Evolutionary conservation across 2,113 vertebrate species (phyloP).

Genomic region (Todiramphus chloris): DNA sequence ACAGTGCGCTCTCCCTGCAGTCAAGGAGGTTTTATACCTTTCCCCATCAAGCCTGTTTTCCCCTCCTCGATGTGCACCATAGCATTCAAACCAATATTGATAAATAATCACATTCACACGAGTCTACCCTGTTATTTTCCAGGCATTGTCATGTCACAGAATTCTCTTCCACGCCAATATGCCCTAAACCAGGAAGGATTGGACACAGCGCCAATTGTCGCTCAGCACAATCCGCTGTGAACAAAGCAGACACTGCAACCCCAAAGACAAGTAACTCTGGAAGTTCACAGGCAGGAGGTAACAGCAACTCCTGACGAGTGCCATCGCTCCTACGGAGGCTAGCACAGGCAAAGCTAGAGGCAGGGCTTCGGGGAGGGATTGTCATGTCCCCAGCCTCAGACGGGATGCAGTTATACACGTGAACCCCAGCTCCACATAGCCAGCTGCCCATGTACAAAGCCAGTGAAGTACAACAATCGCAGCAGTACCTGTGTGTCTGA

Average conservation of each 20-base stretch:
- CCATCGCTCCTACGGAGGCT: not conserved
- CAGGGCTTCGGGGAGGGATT: not conserved
- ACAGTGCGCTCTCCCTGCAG: not conserved
- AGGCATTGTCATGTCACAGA: not conserved
- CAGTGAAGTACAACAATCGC: rapidly evolving
- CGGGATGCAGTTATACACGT: not conserved
- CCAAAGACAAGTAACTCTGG: not conserved
- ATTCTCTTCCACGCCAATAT: not conserved
- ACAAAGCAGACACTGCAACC: rapidly evolving
- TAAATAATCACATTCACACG: not conserved
- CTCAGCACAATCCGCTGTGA: not conserved
- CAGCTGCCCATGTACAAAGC: not conserved
- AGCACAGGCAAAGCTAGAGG: not conserved
- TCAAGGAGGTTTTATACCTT: not conserved
- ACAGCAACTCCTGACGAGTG: not conserved
- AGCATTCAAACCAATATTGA: not conserved
- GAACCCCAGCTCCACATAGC: not conserved
- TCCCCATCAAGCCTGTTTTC: not conserved
- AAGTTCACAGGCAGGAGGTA: not conserved
- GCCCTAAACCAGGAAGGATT: not conserved
- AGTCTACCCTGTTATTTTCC: not conserved
- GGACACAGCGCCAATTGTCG: not conserved
- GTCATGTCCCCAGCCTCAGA: not conserved
- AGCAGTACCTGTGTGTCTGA: not conserved
- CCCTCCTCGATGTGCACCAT: not conserved